Percentiles rank a stretch among this genome's conserved stretches.
Conservation (phyloP, 2,113 vertebrate genomes). For the Ancistrus triradiatus region DNA sequence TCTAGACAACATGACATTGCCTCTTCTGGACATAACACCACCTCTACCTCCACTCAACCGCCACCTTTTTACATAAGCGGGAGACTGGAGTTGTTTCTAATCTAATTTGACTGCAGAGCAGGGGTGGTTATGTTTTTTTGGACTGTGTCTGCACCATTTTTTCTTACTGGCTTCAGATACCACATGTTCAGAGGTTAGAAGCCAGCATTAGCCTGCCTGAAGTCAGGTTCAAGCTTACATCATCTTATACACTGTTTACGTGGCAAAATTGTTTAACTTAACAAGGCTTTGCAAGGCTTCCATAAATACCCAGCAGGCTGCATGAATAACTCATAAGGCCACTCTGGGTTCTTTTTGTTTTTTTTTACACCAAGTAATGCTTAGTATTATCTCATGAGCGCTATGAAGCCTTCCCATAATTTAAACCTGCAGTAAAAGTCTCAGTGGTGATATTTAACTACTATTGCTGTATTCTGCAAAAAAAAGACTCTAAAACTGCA, state of each 20-base stretch:
- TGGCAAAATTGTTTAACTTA: background rate
- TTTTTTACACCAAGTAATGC: no score
- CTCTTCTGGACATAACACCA: no score
- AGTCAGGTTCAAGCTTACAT: conserved; percentile 8
- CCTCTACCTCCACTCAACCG: conserved; percentile 49
- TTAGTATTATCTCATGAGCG: conserved; percentile 1
- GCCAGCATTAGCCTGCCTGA: conserved; percentile 11
- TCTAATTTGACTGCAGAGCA: conserved; percentile 60
- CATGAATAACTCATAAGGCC: background rate
- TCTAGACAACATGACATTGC: conserved; percentile 52
- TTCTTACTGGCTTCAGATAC: conserved; percentile 27
- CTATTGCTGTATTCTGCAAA: background rate
- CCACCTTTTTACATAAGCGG: conserved; percentile 62
- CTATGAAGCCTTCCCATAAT: conserved; percentile 2
- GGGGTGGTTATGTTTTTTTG: conserved; percentile 48
- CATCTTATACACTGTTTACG: background rate
- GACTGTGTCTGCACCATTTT: conserved; percentile 39
- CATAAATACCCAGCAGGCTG: background rate
- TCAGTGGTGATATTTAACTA: conserved; percentile 16
- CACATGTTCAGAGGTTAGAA: conserved; percentile 32
- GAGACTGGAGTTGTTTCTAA: conserved; percentile 56
- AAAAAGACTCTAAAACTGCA: background rate
- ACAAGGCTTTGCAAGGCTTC: background rate
- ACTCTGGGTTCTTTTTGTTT: conserved; percentile 6
- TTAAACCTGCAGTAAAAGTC: conserved; percentile 17